Evolutionary conservation across 2,797 vertebrate species (phyloP).

Genomic region (Xyrichtys novacula): DNA sequence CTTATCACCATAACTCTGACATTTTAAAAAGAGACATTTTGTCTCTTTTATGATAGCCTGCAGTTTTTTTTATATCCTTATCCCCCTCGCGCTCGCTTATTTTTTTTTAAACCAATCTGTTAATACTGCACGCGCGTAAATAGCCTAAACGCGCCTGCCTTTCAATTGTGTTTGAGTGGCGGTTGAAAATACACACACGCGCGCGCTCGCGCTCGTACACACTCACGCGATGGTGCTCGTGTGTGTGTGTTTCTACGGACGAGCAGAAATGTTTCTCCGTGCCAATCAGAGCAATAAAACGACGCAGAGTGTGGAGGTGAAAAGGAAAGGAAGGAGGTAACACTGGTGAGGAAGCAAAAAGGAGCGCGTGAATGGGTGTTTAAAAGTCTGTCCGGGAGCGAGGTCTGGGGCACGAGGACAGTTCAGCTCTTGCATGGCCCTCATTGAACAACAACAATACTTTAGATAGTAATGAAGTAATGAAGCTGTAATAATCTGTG

Average conservation of each 20-base stretch:
- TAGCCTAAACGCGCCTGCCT: conserved; percentile 42
- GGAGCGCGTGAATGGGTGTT: conserved; percentile 41
- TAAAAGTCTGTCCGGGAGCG: conserved; percentile 32
- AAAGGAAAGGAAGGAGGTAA: conserved; percentile 34
- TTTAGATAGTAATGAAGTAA: conserved; percentile 37
- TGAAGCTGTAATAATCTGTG: conserved; percentile 24
- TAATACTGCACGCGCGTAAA: conserved; percentile 38
- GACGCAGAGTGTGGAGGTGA: conserved; percentile 31
- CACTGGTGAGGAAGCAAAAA: conserved; percentile 34
- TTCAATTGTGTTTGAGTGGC: conserved; percentile 32
- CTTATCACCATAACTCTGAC: conserved; percentile 76
- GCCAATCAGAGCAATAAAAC: conserved; percentile 50
- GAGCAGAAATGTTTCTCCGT: conserved; percentile 42
- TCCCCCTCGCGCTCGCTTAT: conserved; percentile 30
- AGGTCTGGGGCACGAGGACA: conserved; percentile 26
- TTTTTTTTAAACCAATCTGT: conserved; percentile 41
- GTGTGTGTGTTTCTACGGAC: conserved; percentile 43
- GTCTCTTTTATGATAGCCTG: conserved; percentile 48
- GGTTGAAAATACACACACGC: too few relatives aligned
- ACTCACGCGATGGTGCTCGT: neutral
- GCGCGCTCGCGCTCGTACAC: too few relatives aligned
- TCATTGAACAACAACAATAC: conserved; percentile 23
- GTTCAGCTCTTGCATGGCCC: conserved; percentile 26
- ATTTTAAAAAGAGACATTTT: conserved; percentile 74
- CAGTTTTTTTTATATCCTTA: conserved; percentile 16